Evolutionary conservation across 2,113 vertebrate species (phyloP), one percentile per base, ranked within the genome.

Genomic region (Rhombomys opimus): DNA sequence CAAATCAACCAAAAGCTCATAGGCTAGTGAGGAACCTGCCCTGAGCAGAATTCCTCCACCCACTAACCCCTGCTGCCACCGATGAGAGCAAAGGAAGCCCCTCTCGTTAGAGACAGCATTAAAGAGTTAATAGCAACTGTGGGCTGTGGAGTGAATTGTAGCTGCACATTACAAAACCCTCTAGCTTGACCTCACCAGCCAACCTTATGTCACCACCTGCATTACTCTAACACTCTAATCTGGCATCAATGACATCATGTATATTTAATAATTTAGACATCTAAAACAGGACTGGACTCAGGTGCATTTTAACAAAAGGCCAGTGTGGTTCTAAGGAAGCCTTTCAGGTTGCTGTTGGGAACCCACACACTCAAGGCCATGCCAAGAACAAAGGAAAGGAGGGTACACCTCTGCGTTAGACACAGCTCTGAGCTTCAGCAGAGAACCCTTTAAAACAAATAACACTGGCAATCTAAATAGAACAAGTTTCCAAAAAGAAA

Each of bases 231-330:
- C 73, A 89, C 87, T 84, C 81, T 76, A 85, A 73, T 73, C 65
- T 7, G n/a, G 30, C 67, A 78, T 59, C 59, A 18, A 10, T 68
- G 76, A 92, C 20, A 30, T 80, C 93, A 80, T 30, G 27, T 35
- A n/a, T 77, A n/a, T 63, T 90, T 85, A 75, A 92, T 89, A 91
- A 97, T 96, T 92, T 63, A 95, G 50, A 90, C 52, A 46, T 54
- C 80, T 89, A 92, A 87, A 93, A 77, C 27, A 70, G 30, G n/a
- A 87, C 35, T 63, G 38, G 75, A n/a, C 61, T 78, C 7, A 38
- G 63, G 12, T 25, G 86, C 27, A 50, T 22, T 84, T 13, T 35
- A 95, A 50, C n/a, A 78, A 77, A 87, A 75, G 59, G 41, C 35
- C 65, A 72, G 27, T 6, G 35, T 35, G 17, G 22, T 27, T 57